Base-by-base conservation (phyloP, 2,113 vertebrate genomes). In the Sphaerodactylus townsendi region DNA sequence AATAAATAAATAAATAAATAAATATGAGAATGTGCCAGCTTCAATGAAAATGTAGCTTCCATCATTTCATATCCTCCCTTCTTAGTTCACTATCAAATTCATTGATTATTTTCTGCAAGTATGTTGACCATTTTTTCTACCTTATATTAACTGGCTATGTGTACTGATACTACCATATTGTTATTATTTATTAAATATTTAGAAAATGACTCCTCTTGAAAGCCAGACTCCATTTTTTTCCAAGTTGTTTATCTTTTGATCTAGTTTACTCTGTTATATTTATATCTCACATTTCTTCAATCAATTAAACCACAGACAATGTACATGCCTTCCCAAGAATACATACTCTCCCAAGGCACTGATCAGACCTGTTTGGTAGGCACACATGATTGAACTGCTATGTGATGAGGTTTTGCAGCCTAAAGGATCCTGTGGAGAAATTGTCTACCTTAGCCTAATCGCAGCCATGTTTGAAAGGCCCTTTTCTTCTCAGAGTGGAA, bases 21-120 rank as follows among this genome's bases (percentile, higher is more conserved):
- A n/a, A n/a, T n/a, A n/a, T n/a, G n/a, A n/a, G 35, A 75, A 84
- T 75, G 82, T 1, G 7, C 15, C 77, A 82, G 85, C 65, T 1
- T 64, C 37, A 44, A 44, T 41, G 9, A 21, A 10, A 37, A 23
- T 71, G 21, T 21, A 11, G 0, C 17, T 82, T 79, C 7, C 77
- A 87, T 33, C 21, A 81, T 39, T 6, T 25, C 23, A 59, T 25
- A 59, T 25, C 23, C 56, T 59, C 23, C 19, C 48, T 73, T 25
- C 41, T 80, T 87, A 66, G 37, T 25, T 83, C 2, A 80, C 48
- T 35, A 79, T 66, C 62, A 90, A 10, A 28, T 35, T 91, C 84
- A 71, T 85, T 71, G 72, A 53, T 23, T 50, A 35, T 39, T 62
- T 3, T 75, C 64, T 78, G 79, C 15, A 50, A 37, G 8, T 50